Evolutionary conservation across 2,797 vertebrate species (phyloP).

Genomic region (Etheostoma nigrum): DNA sequence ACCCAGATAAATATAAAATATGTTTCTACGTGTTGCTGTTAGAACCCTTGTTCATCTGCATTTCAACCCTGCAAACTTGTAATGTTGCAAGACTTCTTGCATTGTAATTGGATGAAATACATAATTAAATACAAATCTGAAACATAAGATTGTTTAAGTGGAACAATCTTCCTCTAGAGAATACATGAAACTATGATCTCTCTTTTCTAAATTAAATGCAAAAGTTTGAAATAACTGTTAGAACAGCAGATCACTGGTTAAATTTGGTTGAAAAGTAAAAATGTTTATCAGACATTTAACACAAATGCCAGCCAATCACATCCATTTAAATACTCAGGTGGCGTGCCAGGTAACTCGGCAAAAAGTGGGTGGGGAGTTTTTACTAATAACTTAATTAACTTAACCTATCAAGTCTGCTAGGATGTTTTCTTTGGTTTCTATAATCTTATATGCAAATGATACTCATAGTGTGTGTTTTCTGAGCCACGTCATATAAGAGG

Average conservation of each 20-base stretch:
- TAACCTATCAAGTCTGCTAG: neutral
- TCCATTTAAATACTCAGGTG: neutral
- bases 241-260: neutral
- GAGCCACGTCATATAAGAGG: conserved; percentile 3
- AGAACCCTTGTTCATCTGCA: too few species aligned
- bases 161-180: neutral
- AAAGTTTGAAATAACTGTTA: neutral
- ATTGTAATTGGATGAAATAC: too few species aligned
- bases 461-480: neutral
- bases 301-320: neutral
- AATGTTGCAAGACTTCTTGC: too few species aligned
- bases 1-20: too few species aligned
- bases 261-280: neutral
- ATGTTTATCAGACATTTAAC: too few species aligned
- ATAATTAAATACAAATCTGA: neutral
- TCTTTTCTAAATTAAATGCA: neutral
- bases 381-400: neutral
- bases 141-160: neutral
- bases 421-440: neutral
- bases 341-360: neutral
- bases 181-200: too few species aligned
- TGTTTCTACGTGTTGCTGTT: too few species aligned
- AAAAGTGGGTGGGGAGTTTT: neutral
- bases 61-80: too few species aligned
- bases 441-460: conserved; percentile 31